phyloP scores from a whole-genome alignment of 1,140 invertebrate species.

The Phenacoccus solenopsis region DNA sequence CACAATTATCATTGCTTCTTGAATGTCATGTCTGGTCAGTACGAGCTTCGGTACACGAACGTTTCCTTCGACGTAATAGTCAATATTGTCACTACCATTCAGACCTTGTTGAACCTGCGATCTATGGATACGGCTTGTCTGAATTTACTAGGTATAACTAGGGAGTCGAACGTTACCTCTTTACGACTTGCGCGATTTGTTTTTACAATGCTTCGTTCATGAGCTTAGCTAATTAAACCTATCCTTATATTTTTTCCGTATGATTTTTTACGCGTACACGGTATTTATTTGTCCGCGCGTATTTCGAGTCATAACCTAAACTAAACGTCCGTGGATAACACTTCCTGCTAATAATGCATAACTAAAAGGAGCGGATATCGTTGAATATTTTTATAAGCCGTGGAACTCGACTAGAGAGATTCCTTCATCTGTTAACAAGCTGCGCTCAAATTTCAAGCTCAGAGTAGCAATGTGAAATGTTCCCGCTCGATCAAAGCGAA shows the following conservation, averaged over 20 bases:
- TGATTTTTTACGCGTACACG: not conserved
- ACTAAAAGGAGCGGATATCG: too few relatives aligned
- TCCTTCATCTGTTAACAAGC: too few relatives aligned
- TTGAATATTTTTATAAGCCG: too few relatives aligned
- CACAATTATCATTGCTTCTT: too few relatives aligned
- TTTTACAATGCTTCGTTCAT: not conserved
- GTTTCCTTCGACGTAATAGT: too few relatives aligned
- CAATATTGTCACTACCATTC: too few relatives aligned
- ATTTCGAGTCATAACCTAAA: slow-evolving; percentile 4
- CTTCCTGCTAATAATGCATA: slow-evolving; percentile 8
- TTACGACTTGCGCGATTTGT: slow-evolving; percentile 11
- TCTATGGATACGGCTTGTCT: not conserved
- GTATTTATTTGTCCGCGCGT: not conserved
- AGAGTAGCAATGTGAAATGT: too few relatives aligned
- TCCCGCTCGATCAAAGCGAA: too few relatives aligned
- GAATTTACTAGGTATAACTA: not conserved
- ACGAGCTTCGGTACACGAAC: too few relatives aligned
- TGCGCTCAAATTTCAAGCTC: too few relatives aligned
- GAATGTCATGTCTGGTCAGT: too few relatives aligned
- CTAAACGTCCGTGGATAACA: slow-evolving; percentile 11
- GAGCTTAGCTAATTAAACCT: slow-evolving; percentile 16
- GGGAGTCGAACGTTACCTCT: not conserved
- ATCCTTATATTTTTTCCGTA: slow-evolving; percentile 1
- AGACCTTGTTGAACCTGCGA: slow-evolving; percentile 8
- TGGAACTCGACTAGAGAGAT: too few relatives aligned